Conservation (phyloP, 53 echinoderm and acorn worm genomes). For the Actinopyga echinites region DNA sequence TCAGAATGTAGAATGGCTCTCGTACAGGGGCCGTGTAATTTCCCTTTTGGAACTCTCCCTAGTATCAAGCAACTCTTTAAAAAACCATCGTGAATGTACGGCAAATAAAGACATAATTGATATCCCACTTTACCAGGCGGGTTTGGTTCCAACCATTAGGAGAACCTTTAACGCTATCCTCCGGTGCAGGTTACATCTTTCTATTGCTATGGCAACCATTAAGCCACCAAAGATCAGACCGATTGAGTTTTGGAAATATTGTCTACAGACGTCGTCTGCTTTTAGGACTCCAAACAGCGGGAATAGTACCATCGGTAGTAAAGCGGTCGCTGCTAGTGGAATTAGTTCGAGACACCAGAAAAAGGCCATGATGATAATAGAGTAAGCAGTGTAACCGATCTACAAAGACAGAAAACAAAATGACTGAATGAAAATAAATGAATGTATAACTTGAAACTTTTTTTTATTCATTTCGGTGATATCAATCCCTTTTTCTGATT, state of each 20-base stretch:
- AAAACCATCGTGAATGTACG: no score
- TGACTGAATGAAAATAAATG: no score
- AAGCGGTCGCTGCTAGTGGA: slow-evolving; percentile 85
- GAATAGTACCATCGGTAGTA: slow-evolving; percentile 90
- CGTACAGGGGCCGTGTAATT: no score
- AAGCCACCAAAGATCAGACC: slow-evolving; percentile 79
- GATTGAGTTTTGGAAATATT: slow-evolving; percentile 83
- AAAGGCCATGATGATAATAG: slow-evolving; percentile 85
- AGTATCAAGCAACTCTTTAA: no score
- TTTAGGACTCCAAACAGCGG: slow-evolving; percentile 79
- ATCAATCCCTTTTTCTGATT: no score
- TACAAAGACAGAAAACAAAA: no score
- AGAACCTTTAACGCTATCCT: slow-evolving; percentile 83
- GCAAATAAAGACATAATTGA: background rate
- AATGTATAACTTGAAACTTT: no score
- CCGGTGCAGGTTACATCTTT: no score
- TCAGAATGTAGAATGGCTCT: no score
- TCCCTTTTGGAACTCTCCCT: no score
- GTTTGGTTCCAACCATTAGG: slow-evolving; percentile 75
- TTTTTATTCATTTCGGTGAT: no score
- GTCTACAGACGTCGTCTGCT: slow-evolving; percentile 69
- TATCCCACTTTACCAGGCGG: slow-evolving; percentile 63
- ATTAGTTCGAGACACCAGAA: slow-evolving; percentile 87
- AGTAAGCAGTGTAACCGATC: slow-evolving; percentile 66
- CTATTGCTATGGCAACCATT: slow-evolving; percentile 83